These are phyloP conservation scores for Mycalesis mineus DNA, from an alignment of 2,888 invertebrate species.

Conservation along the genomic window DNA sequence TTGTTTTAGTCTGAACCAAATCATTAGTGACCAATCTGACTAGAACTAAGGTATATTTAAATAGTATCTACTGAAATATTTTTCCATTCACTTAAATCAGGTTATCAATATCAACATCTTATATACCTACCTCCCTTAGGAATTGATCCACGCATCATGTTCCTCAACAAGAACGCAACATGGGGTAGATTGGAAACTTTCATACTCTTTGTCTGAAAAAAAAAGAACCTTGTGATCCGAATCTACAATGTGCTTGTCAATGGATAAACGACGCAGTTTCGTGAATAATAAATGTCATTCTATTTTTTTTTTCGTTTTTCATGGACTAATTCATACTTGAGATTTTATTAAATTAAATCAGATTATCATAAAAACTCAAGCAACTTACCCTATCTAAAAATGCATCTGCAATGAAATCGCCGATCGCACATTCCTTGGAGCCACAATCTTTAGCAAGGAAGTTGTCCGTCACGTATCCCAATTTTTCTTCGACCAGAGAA, in stretches of 20 bases:
- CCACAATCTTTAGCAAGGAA: slow-evolving; percentile 74
- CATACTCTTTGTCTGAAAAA: slow-evolving; percentile 46
- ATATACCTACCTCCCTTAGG: slow-evolving; percentile 76
- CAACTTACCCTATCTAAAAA: slow-evolving; percentile 78
- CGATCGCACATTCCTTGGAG: slow-evolving; percentile 82
- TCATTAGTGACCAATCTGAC: too few relatives aligned
- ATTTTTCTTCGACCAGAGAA: slow-evolving; percentile 61
- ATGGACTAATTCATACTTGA: too few relatives aligned
- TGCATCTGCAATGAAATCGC: slow-evolving; percentile 83
- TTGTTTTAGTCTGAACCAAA: too few relatives aligned
- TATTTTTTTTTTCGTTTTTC: too few relatives aligned
- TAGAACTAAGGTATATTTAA: too few relatives aligned
- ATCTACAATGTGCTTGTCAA: not conserved
- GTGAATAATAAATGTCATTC: too few relatives aligned
- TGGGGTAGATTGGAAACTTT: slow-evolving; percentile 42
- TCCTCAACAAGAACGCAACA: slow-evolving; percentile 74
- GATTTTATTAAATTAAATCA: too few relatives aligned
- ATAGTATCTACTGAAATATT: too few relatives aligned
- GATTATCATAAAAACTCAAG: not conserved
- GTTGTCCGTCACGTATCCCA: slow-evolving; percentile 76
- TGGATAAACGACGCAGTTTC: too few relatives aligned
- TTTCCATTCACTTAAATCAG: too few relatives aligned
- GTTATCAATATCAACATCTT: not conserved
- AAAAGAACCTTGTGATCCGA: too few relatives aligned
- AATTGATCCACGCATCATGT: slow-evolving; percentile 84